A percentile compares a stretch with the other conserved stretches of the same genome.
Evolutionary conservation across 2,113 vertebrate genomes (phyloP).

Genomic region (Mormoops blainvillei): DNA sequence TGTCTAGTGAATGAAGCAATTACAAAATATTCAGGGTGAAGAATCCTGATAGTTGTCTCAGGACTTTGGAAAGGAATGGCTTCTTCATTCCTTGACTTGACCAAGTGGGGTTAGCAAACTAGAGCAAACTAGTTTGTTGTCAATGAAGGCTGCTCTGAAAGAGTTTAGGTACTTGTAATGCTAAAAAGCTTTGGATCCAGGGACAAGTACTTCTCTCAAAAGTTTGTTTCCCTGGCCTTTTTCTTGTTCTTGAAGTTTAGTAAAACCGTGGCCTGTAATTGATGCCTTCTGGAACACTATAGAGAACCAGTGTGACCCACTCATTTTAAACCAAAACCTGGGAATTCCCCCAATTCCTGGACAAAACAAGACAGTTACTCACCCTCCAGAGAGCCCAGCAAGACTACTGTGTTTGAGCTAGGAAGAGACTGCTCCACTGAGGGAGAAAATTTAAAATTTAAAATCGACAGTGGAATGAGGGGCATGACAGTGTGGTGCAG

Average conservation of each 20-base stretch:
- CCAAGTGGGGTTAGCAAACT: not conserved
- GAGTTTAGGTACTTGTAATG: not conserved
- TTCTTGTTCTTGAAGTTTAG: not conserved
- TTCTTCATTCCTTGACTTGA: not conserved
- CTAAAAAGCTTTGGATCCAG: not conserved
- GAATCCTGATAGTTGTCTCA: not conserved
- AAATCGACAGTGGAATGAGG: too few relatives aligned
- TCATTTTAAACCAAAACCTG: not conserved
- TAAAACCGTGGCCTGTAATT: not conserved
- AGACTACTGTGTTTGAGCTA: not conserved
- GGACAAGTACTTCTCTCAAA: too few relatives aligned
- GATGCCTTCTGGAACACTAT: not conserved
- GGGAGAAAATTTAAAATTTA: not conserved
- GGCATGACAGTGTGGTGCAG: accelerated
- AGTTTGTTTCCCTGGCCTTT: not conserved
- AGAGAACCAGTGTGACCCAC: not conserved
- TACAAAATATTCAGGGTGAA: not conserved
- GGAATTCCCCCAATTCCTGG: accelerated
- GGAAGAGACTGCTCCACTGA: not conserved
- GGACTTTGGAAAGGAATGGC: not conserved
- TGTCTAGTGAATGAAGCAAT: not conserved
- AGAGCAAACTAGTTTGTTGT: not conserved
- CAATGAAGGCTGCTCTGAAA: not conserved
- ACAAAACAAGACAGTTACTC: not conserved
- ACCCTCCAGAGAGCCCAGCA: not conserved